These are phyloP conservation scores for Melanogrammus aeglefinus DNA, from an alignment of 2,797 vertebrate genomes.

Conservation along the genomic window DNA sequence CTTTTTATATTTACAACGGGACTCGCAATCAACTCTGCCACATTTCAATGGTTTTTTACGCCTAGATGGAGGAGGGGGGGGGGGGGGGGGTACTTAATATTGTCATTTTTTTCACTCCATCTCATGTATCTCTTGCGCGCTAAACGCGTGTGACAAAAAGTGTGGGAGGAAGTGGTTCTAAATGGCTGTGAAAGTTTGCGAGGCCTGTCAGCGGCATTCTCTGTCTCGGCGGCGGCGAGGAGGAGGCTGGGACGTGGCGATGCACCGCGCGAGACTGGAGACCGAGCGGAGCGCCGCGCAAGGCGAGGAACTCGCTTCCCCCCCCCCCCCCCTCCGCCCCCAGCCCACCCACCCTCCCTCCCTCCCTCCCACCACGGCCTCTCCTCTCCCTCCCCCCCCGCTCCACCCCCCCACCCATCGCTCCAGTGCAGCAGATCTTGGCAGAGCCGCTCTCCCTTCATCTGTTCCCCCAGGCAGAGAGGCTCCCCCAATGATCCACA, in stretches of 20 bases:
- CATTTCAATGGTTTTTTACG: conserved; percentile 71
- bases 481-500: conserved; percentile 77
- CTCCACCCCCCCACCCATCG: conserved; percentile 38
- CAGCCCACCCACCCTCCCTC: conserved; percentile 43
- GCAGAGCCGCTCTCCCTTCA: conserved; percentile 74
- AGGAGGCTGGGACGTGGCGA: conserved; percentile 71
- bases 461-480: conserved; percentile 78
- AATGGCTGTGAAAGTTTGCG: conserved; percentile 76
- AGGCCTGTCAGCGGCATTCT: conserved; percentile 74
- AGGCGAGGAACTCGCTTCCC: conserved; percentile 58
- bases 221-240: conserved; percentile 56
- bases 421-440: conserved; percentile 76
- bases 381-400: background rate
- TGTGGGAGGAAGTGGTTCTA: conserved; percentile 79
- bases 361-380: conserved; percentile 49
- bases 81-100: conserved; percentile 65
- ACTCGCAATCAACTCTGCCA: conserved; percentile 57
- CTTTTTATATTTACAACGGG: conserved; percentile 65
- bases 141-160: conserved; percentile 76
- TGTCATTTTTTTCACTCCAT: conserved; percentile 66
- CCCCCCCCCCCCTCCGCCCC: conserved; percentile 25
- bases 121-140: conserved; percentile 72
- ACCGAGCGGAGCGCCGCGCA: conserved; percentile 71
- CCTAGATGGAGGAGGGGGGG: conserved; percentile 36
- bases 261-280: conserved; percentile 71